A percentile compares a stretch with the other conserved stretches of the same genome.
phyloP scores from a whole-genome alignment of 2,797 vertebrate genomes.

The Netta rufina region DNA sequence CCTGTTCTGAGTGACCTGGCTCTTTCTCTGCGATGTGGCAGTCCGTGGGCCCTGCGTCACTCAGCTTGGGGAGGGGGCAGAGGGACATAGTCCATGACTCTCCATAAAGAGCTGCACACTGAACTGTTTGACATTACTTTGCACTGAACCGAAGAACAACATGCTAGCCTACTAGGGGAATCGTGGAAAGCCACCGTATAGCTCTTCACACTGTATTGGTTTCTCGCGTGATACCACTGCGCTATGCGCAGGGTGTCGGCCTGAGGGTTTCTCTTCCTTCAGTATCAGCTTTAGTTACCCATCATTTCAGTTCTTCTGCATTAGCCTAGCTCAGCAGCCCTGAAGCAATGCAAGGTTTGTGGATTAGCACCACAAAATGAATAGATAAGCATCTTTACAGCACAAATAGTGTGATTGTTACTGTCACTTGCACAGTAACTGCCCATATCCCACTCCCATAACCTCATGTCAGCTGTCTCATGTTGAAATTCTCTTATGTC shows the following conservation, averaged over 20 bases:
- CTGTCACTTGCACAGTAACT: neutral
- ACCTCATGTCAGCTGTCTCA: neutral
- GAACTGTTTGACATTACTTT: neutral
- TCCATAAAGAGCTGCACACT: neutral
- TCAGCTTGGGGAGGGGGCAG: neutral
- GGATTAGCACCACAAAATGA: neutral
- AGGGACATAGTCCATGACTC: neutral
- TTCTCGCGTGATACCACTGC: neutral
- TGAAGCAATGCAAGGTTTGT: neutral
- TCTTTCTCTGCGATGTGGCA: neutral
- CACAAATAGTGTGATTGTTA: neutral
- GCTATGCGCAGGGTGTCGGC: accelerated
- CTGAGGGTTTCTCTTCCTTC: neutral
- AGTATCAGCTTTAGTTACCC: neutral
- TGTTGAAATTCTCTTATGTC: neutral
- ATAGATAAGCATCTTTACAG: neutral
- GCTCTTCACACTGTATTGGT: accelerated
- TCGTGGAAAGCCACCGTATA: accelerated
- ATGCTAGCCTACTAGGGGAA: neutral
- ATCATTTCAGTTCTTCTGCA: neutral
- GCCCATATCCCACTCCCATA: neutral
- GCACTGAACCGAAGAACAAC: neutral
- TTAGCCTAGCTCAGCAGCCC: neutral
- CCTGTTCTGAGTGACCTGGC: too few relatives aligned
- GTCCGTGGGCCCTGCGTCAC: accelerated